Conservation (phyloP, 2,797 vertebrate species). For the Dallia pectoralis region DNA sequence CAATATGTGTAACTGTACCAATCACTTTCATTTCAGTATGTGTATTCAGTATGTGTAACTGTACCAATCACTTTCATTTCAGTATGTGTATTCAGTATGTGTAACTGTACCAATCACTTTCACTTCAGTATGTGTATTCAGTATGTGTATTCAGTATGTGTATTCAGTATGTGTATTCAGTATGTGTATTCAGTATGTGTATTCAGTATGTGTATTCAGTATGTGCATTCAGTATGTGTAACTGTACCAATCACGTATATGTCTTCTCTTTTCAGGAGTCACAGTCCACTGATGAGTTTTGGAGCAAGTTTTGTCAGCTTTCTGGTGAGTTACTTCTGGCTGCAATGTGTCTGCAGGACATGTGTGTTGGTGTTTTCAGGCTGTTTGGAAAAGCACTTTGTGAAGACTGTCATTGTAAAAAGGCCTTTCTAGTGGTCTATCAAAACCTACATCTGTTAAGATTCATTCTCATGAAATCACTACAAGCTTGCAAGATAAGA, state of each 20-base stretch:
- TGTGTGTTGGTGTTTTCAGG: neutral
- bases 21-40: no score
- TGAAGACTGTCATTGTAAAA: no score
- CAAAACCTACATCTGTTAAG: neutral
- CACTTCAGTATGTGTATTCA: neutral
- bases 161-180: no score
- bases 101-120: neutral
- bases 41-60: no score
- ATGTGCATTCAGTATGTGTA: neutral
- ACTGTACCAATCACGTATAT: neutral
- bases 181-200: neutral
- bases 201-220: neutral
- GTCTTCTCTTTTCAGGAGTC: constrained; percentile 72
- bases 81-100: neutral
- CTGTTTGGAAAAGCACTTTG: no score
- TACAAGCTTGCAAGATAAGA: neutral
- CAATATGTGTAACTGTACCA: no score
- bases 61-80: neutral
- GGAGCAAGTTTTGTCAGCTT: constrained; percentile 98
- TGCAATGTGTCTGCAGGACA: neutral
- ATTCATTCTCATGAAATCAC: neutral
- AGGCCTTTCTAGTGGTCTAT: neutral
- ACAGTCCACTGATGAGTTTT: constrained; percentile 96
- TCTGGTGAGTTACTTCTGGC: constrained; percentile 79
- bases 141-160: no score